A percentile compares a stretch with the other conserved stretches of the same genome.
Conservation (phyloP, 2,113 vertebrate species). For the Cricetomys ansorgei region DNA sequence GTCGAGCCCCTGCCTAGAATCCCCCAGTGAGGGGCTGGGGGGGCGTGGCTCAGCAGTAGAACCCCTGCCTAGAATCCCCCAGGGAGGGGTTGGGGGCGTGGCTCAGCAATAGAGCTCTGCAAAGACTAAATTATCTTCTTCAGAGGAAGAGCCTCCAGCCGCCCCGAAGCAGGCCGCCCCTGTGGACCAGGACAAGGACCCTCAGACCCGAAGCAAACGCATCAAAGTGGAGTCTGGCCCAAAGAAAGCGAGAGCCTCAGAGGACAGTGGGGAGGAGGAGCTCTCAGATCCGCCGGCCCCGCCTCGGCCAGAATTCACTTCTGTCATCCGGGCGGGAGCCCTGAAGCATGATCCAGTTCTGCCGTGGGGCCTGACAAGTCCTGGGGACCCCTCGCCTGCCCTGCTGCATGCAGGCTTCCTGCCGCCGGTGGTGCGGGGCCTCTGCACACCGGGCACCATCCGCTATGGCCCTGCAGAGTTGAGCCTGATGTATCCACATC, state of each 20-base stretch:
- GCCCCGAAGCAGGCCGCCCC: constrained; percentile 66
- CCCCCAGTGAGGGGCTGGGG: neutral
- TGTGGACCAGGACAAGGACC: constrained; percentile 77
- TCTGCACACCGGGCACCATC: constrained; percentile 93
- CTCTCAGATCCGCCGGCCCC: constrained; percentile 49
- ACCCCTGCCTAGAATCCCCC: neutral
- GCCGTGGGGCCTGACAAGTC: constrained; percentile 71
- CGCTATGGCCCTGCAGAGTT: constrained; percentile 93
- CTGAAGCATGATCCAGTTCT: constrained; percentile 68
- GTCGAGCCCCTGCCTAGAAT: neutral
- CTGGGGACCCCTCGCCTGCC: constrained; percentile 85
- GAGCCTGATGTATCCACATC: constrained; percentile 90
- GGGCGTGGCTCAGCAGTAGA: neutral
- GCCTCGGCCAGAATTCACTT: constrained; percentile 66
- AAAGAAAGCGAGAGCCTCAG: neutral
- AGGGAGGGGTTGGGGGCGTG: neutral
- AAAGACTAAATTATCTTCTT: neutral
- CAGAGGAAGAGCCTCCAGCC: neutral
- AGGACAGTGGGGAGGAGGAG: constrained; percentile 87
- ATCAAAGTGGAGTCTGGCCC: constrained; percentile 85
- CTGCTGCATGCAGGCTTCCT: constrained; percentile 85
- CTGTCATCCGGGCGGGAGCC: constrained; percentile 70
- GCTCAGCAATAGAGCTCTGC: neutral
- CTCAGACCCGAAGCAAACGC: constrained; percentile 76
- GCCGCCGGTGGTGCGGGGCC: constrained; percentile 87